These are phyloP conservation scores for Netelia inedita DNA, from an alignment of 2,888 invertebrate species.

Conservation along the genomic window DNA sequence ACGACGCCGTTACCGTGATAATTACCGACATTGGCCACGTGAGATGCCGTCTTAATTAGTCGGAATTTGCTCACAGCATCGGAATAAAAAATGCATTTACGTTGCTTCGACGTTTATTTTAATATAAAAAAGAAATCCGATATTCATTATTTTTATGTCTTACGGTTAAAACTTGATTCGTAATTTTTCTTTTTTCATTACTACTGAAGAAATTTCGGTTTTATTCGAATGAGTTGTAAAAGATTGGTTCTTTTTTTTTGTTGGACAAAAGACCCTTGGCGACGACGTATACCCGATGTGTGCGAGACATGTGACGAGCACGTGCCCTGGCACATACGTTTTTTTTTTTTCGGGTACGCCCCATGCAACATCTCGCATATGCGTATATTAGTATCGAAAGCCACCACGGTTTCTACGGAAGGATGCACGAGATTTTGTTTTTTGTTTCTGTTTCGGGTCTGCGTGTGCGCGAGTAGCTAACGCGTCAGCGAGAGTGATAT, in stretches of 20 bases:
- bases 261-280: conserved; percentile 50
- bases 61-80: conserved; percentile 18
- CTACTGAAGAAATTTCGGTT: no score
- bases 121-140: no score
- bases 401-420: conserved; percentile 55
- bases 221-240: no score
- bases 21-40: conserved; percentile 77
- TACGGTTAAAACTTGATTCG: no score
- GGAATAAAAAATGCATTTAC: conserved; percentile 15
- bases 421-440: conserved; percentile 55
- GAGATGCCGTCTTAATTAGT: conserved; percentile 80
- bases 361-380: conserved; percentile 43
- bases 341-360: conserved; percentile 66
- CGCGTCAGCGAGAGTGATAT: conserved; percentile 58
- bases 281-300: conserved; percentile 67
- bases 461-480: conserved; percentile 14
- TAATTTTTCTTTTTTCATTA: no score
- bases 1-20: conserved; percentile 80
- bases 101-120: no score
- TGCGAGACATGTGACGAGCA: conserved; percentile 83
- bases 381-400: conserved; percentile 64
- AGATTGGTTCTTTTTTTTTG: no score
- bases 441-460: conserved; percentile 11
- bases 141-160: no score
- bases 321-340: conserved; percentile 78